phyloP scores from a whole-genome alignment of 2,888 invertebrate genomes.

The Perithous albicinctus region DNA sequence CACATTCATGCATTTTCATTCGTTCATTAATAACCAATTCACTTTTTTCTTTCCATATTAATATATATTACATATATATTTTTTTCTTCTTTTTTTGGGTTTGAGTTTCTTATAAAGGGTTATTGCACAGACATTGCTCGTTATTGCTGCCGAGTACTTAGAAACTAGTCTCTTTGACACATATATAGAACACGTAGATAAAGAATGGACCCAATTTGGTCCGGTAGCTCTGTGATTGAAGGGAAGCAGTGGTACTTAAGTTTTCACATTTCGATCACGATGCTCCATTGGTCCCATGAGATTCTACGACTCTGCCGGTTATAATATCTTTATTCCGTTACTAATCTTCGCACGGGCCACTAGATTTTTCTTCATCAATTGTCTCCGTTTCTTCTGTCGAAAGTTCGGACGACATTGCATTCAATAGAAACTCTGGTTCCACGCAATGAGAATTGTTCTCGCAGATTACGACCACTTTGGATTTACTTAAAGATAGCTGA shows the following conservation, averaged over 20 bases:
- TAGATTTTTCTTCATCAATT: conserved; percentile 22
- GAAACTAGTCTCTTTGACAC: conserved; percentile 64
- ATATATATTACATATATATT: conserved; percentile 35
- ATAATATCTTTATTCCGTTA: conserved; percentile 5
- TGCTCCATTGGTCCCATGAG: conserved; percentile 66
- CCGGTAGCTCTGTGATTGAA: conserved; percentile 32
- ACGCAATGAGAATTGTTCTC: conserved; percentile 15
- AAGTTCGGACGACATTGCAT: conserved; percentile 7
- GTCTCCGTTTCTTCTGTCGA: neutral
- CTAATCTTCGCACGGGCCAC: conserved; percentile 40
- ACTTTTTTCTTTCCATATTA: conserved; percentile 14
- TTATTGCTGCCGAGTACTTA: conserved; percentile 79
- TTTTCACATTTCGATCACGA: conserved; percentile 50
- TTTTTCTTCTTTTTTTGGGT: conserved; percentile 22
- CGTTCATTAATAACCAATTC: conserved; percentile 20
- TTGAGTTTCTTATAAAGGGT: conserved; percentile 70
- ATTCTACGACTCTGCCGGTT: conserved; percentile 30
- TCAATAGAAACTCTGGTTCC: conserved; percentile 20
- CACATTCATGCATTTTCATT: conserved; percentile 6
- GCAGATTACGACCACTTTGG: conserved; percentile 30
- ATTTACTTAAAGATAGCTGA: conserved; percentile 5
- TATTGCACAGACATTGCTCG: conserved; percentile 78
- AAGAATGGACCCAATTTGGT: conserved; percentile 47
- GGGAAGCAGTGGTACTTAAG: conserved; percentile 14
- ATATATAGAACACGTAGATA: conserved; percentile 47